Conservation (phyloP, 2,888 invertebrate genomes). For the Eupelmus urozonus region DNA sequence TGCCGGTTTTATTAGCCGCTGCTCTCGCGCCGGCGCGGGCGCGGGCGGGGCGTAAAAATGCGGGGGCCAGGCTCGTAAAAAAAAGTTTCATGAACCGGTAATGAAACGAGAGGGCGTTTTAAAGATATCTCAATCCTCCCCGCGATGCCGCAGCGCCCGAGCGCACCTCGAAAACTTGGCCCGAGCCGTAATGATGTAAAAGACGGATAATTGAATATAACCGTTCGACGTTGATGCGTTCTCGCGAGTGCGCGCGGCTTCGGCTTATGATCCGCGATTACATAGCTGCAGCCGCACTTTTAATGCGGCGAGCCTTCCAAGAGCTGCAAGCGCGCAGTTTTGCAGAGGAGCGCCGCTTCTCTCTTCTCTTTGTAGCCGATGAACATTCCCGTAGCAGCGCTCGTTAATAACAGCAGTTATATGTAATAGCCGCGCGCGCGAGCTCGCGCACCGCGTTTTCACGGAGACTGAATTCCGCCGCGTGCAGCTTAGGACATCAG, state of each 20-base stretch:
- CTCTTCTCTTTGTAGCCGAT: background rate
- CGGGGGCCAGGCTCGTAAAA: slow-evolving; percentile 10
- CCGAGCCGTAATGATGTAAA: background rate
- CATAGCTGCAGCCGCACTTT: background rate
- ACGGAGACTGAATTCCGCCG: too few relatives aligned
- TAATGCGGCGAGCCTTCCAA: background rate
- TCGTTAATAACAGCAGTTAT: slow-evolving; percentile 15
- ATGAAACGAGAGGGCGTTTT: slow-evolving; percentile 38
- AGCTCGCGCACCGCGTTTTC: background rate
- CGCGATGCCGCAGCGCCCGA: background rate
- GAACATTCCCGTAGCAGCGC: slow-evolving; percentile 5
- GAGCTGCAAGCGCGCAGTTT: too few relatives aligned
- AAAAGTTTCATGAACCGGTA: slow-evolving; percentile 42
- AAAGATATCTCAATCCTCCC: slow-evolving; percentile 34
- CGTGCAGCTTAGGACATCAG: too few relatives aligned
- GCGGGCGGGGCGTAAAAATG: background rate
- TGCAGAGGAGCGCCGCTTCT: too few relatives aligned
- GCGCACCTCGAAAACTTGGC: background rate
- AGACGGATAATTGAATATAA: slow-evolving; percentile 14
- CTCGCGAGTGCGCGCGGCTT: too few relatives aligned
- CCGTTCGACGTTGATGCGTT: slow-evolving; percentile 16
- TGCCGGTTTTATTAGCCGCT: slow-evolving; percentile 12
- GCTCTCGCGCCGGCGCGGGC: background rate
- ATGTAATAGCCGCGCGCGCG: background rate
- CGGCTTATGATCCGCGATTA: background rate